phyloP scores from a whole-genome alignment of 2,113 vertebrate genomes.

The Papio anubis region DNA sequence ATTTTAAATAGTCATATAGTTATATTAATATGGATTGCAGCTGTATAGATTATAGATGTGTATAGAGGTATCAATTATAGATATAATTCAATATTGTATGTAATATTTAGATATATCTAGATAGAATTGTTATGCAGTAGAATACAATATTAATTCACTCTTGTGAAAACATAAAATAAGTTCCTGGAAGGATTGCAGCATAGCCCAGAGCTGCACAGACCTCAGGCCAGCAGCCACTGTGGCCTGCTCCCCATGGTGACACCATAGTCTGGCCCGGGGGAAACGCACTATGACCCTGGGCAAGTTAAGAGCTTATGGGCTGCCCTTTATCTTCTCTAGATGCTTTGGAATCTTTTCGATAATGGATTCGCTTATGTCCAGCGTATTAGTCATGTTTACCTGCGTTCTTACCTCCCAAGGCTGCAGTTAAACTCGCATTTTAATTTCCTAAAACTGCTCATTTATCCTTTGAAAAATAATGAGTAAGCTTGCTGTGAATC shows the following conservation, averaged over 20 bases:
- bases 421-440: background rate
- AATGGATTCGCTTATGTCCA: background rate
- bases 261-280: fast-evolving
- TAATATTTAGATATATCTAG: background rate
- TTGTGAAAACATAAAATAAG: background rate
- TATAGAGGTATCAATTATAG: background rate
- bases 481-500: background rate
- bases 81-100: background rate
- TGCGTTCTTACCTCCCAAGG: background rate
- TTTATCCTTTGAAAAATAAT: background rate
- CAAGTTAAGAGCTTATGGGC: too few species aligned
- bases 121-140: background rate
- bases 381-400: background rate
- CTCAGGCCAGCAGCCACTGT: fast-evolving
- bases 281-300: background rate
- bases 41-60: background rate
- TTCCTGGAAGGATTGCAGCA: background rate
- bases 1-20: background rate
- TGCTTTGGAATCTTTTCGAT: background rate
- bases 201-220: background rate
- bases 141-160: background rate
- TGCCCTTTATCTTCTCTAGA: background rate
- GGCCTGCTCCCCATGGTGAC: background rate
- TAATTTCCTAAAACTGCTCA: background rate
- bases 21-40: background rate